Percentiles rank a stretch among this genome's conserved stretches.
Conservation (phyloP, 2,797 vertebrate species). For the Dromococcyx pavoninus region DNA sequence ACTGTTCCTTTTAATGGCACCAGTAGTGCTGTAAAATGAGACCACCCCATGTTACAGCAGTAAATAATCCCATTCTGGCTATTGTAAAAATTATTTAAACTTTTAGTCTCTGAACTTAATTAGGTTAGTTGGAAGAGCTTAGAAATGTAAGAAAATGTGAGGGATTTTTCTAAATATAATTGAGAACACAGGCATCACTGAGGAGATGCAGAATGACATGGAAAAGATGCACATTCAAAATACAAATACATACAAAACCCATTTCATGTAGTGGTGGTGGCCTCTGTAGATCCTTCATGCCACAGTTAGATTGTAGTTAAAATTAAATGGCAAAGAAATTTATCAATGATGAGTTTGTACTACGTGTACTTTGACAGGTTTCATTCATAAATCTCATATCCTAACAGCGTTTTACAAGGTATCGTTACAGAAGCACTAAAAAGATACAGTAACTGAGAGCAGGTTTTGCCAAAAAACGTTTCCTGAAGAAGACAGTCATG, state of each 20-base stretch:
- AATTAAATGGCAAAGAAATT: background rate
- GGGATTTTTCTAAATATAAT: background rate
- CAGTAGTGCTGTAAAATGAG: background rate
- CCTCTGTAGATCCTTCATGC: background rate
- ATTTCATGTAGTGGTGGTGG: background rate
- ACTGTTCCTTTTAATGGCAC: background rate
- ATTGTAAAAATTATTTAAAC: background rate
- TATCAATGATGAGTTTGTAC: background rate
- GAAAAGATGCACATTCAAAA: background rate
- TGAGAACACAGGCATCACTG: background rate
- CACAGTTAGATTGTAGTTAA: background rate
- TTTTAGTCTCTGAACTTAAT: background rate
- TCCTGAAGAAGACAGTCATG: background rate
- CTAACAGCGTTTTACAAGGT: background rate
- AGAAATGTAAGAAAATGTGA: background rate
- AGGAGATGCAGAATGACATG: background rate
- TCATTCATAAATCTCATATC: slow-evolving; percentile 44
- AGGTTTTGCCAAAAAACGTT: background rate
- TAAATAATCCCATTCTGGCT: background rate
- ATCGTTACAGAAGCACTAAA: slow-evolving; percentile 4
- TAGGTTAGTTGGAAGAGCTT: background rate
- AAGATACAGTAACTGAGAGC: background rate
- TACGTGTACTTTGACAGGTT: background rate
- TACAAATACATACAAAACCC: background rate
- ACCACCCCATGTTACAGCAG: accelerated